Percentiles rank a stretch among this genome's conserved stretches.
Evolutionary conservation across 2,888 invertebrate species (phyloP).

Genomic region (Cheilosia vulpina): DNA sequence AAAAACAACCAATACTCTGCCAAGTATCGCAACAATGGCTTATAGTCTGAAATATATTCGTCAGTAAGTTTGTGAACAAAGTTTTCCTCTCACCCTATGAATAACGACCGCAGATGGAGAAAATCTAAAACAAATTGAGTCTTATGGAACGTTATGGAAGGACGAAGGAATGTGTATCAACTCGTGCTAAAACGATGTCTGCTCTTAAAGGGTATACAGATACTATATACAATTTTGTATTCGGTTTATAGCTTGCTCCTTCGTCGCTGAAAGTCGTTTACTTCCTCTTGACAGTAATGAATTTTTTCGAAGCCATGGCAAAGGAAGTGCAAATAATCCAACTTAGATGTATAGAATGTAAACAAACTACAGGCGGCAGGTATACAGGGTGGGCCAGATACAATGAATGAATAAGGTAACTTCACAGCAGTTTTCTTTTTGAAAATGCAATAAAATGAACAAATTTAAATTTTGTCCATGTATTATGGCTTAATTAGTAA

Average conservation of each 20-base stretch:
- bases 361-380: background rate
- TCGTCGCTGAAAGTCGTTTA: slow-evolving; percentile 1
- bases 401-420: too few species aligned
- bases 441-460: too few species aligned
- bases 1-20: background rate
- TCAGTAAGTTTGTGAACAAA: background rate
- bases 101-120: slow-evolving; percentile 15
- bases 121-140: slow-evolving; percentile 15
- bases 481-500: too few species aligned
- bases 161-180: background rate
- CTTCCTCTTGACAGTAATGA: slow-evolving; percentile 6
- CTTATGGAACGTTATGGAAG: background rate
- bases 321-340: background rate
- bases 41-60: background rate
- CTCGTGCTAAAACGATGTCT: background rate
- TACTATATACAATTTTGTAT: background rate
- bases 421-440: too few species aligned
- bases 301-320: background rate
- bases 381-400: too few species aligned
- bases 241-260: background rate
- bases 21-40: background rate
- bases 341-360: background rate
- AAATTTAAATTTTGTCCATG: too few species aligned
- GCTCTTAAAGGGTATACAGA: background rate
- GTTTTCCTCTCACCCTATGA: slow-evolving; percentile 2